phyloP scores from a whole-genome alignment of 2,797 vertebrate genomes.

The Sebastes diploproa region DNA sequence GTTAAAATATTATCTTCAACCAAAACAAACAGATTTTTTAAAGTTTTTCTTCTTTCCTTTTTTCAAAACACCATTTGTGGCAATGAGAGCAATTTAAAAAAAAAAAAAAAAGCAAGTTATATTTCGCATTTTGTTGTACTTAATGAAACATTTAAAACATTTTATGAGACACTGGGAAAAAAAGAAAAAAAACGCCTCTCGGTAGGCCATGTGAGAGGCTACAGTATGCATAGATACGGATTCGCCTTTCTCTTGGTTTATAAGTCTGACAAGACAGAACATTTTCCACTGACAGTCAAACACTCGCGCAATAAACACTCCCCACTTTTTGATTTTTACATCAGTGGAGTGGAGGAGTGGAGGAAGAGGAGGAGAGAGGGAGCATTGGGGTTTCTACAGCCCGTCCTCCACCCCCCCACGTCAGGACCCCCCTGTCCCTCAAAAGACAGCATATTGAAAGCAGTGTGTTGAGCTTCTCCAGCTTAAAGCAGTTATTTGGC shows the following conservation, averaged over 20 bases:
- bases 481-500: conserved; percentile 98
- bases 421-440: conserved; percentile 81
- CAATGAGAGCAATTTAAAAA: conserved; percentile 84
- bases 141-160: conserved; percentile 88
- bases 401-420: conserved; percentile 38
- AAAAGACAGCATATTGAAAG: conserved; percentile 93
- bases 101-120: conserved; percentile 47
- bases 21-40: conserved; percentile 64
- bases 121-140: conserved; percentile 67
- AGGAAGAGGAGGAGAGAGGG: conserved; percentile 68
- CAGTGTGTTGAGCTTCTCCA: conserved; percentile 92
- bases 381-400: conserved; percentile 83
- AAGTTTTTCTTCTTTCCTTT: conserved; percentile 72
- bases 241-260: conserved; percentile 86
- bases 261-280: conserved; percentile 80
- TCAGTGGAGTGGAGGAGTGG: conserved; percentile 67
- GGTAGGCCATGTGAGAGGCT: conserved; percentile 90
- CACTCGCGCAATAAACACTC: conserved; percentile 53
- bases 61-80: conserved; percentile 91
- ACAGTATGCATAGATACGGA: conserved; percentile 99
- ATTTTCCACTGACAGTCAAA: conserved; percentile 82
- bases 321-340: conserved; percentile 60
- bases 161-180: conserved; percentile 77
- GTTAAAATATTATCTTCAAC: conserved; percentile 85
- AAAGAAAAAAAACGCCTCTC: conserved; percentile 84